Conservation (phyloP, 2,797 vertebrate genomes). For the Numenius phaeopus region DNA sequence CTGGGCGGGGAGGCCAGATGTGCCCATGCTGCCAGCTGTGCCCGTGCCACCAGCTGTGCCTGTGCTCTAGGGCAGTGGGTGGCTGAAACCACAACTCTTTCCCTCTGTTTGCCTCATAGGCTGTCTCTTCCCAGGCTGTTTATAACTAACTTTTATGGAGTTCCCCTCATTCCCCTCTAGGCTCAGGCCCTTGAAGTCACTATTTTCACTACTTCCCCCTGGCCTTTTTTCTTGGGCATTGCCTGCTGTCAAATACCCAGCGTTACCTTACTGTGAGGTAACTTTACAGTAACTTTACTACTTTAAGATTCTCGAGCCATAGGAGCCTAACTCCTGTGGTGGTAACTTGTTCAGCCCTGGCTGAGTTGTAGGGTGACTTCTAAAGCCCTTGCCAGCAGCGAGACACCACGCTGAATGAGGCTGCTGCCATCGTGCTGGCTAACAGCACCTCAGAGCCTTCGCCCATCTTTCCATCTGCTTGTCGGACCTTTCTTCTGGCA, state of each 20-base stretch:
- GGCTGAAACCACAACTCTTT: neutral
- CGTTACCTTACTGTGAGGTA: accelerated
- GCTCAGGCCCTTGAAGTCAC: neutral
- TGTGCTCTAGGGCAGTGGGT: neutral
- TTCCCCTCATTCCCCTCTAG: neutral
- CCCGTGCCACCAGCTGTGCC: neutral
- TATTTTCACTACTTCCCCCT: neutral
- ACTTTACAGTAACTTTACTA: neutral
- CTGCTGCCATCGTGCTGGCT: neutral
- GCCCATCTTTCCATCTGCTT: slow-evolving; percentile 33
- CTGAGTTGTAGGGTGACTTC: neutral
- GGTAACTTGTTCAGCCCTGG: neutral
- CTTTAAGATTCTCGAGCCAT: neutral
- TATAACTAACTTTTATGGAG: neutral
- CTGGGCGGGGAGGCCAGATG: neutral
- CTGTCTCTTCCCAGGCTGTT: neutral
- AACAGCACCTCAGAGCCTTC: accelerated
- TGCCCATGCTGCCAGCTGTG: neutral
- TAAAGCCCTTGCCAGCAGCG: neutral
- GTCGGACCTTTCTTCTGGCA: neutral
- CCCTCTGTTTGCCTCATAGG: neutral
- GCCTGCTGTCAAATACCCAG: neutral
- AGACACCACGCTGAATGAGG: neutral
- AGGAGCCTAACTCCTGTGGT: neutral
- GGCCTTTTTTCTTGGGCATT: neutral